These are phyloP conservation scores for Syrphus vitripennis DNA, from an alignment of 2,888 invertebrate genomes.

Conservation along the genomic window DNA sequence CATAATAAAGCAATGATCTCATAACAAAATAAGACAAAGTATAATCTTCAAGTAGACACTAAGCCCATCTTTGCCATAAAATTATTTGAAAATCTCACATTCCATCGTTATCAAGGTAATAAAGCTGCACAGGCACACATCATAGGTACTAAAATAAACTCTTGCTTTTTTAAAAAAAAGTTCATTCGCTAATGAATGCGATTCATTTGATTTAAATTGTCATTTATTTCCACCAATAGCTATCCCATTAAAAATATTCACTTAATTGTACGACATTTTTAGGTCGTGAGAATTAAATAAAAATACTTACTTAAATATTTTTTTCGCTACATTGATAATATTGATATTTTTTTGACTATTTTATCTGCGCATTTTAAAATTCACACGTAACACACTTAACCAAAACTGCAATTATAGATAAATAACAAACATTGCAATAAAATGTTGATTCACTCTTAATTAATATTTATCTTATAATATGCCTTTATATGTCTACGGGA, in stretches of 20 bases:
- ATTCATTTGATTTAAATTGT: background rate
- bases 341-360: constrained; percentile 28
- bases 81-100: background rate
- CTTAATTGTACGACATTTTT: constrained; percentile 28
- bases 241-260: constrained; percentile 6
- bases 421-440: constrained; percentile 32
- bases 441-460: constrained; percentile 55
- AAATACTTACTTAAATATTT: constrained; percentile 16
- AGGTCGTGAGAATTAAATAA: constrained; percentile 40
- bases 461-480: constrained; percentile 49
- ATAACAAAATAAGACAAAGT: background rate
- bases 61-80: background rate
- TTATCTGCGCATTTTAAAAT: constrained; percentile 25
- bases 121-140: background rate
- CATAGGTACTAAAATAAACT: background rate
- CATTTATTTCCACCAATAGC: background rate
- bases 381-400: constrained; percentile 16
- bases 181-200: too few species aligned
- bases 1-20: background rate
- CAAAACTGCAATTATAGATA: constrained; percentile 21
- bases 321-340: background rate
- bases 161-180: background rate
- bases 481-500: background rate
- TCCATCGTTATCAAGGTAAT: background rate
- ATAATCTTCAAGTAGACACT: background rate